These are phyloP conservation scores for Patiria miniata DNA, from an alignment of 35 echinoderm and acorn worm species.

Conservation along the genomic window DNA sequence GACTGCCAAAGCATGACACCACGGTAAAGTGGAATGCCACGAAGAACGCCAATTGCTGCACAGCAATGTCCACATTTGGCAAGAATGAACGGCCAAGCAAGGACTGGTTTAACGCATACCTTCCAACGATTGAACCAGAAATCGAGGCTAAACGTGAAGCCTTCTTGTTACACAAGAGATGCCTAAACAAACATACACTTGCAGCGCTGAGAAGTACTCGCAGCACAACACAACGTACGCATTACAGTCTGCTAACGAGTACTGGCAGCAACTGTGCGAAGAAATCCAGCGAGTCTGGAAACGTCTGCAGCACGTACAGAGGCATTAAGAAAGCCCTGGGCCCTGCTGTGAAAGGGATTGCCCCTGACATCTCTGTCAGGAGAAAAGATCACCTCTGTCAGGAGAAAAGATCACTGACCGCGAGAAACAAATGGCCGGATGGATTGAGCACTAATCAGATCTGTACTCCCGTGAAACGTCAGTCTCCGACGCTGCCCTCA, in stretches of 20 bases:
- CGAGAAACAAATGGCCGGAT: slow-evolving; percentile 23
- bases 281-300: slow-evolving; percentile 37
- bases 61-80: slow-evolving; percentile 12
- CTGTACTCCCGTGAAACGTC: slow-evolving; percentile 13
- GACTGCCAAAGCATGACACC: neutral
- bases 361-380: slow-evolving; percentile 39
- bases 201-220: slow-evolving; percentile 8
- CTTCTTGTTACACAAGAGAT: slow-evolving; percentile 11
- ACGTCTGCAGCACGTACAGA: slow-evolving; percentile 60
- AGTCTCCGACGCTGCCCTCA: slow-evolving; percentile 33
- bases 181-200: slow-evolving; percentile 25
- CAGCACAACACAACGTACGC: slow-evolving; percentile 18
- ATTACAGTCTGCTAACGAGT: slow-evolving; percentile 37
- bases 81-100: slow-evolving; percentile 1
- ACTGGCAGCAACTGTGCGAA: slow-evolving; percentile 27
- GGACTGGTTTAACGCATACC: slow-evolving; percentile 3
- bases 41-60: neutral
- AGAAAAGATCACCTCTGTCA: slow-evolving; percentile 18
- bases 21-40: slow-evolving; percentile 7
- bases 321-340: slow-evolving; percentile 38
- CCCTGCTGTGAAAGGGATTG: neutral
- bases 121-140: neutral
- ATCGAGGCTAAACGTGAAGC: slow-evolving; percentile 54
- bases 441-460: slow-evolving; percentile 42
- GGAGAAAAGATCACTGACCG: too few relatives aligned